Conservation (phyloP, 2,888 invertebrate species). For the Atethmia centrago region DNA sequence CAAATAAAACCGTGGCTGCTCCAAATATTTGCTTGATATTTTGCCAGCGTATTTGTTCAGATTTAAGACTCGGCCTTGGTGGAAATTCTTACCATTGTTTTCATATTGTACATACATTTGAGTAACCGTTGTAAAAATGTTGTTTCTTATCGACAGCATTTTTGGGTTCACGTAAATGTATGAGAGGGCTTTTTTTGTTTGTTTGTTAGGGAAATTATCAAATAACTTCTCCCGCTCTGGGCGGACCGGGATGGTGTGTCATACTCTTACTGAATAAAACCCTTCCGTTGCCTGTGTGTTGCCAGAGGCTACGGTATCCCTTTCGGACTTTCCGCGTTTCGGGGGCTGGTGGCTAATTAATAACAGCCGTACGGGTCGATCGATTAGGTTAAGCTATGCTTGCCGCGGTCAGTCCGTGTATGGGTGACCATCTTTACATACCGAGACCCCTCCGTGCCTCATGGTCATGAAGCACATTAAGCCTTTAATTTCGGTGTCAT, state of each 20-base stretch:
- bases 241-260: too few relatives aligned
- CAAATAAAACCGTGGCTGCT: conserved; percentile 32
- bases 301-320: too few relatives aligned
- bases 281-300: too few relatives aligned
- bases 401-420: neutral
- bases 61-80: conserved; percentile 51
- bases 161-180: conserved; percentile 1
- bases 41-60: conserved; percentile 52
- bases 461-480: neutral
- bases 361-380: neutral
- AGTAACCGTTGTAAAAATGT: conserved; percentile 12
- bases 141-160: conserved; percentile 13
- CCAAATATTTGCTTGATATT: conserved; percentile 53
- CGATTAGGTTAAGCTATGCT: neutral
- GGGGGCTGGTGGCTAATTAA: too few relatives aligned
- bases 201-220: too few relatives aligned
- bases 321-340: too few relatives aligned
- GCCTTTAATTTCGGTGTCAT: neutral
- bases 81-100: conserved; percentile 50
- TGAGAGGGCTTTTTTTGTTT: too few relatives aligned
- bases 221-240: too few relatives aligned
- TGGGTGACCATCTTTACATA: too few relatives aligned
- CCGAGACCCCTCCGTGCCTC: neutral
- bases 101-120: conserved; percentile 9
- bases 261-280: too few relatives aligned